Conservation (phyloP, 2,888 invertebrate genomes). For the Bembecia ichneumoniformis region DNA sequence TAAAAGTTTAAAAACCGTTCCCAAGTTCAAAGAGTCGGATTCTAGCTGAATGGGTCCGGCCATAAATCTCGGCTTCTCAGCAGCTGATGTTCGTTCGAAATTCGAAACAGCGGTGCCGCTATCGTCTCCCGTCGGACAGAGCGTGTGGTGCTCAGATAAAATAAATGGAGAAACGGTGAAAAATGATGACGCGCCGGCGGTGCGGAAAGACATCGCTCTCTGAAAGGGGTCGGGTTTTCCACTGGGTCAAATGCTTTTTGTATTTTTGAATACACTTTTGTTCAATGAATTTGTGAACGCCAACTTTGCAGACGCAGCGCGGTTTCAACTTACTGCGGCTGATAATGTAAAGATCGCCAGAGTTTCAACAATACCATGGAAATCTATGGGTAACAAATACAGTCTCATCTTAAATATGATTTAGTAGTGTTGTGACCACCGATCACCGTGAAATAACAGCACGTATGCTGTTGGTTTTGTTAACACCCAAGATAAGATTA, state of each 20-base stretch:
- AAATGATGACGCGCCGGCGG: slow-evolving; percentile 64
- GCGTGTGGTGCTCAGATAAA: slow-evolving; percentile 69
- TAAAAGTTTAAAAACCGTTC: slow-evolving; percentile 31
- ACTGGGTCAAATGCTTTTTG: slow-evolving; percentile 45
- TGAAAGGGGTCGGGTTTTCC: slow-evolving; percentile 46
- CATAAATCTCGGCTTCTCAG: slow-evolving; percentile 66
- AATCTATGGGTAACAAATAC: no score
- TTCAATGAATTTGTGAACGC: background rate
- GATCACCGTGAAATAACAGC: no score
- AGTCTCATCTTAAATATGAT: no score
- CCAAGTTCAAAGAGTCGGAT: slow-evolving; percentile 51
- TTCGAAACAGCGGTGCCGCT: slow-evolving; percentile 49
- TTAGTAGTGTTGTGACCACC: no score
- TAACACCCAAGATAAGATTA: no score
- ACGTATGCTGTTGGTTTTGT: no score
- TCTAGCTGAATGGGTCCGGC: slow-evolving; percentile 56
- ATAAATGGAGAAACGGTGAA: slow-evolving; percentile 69
- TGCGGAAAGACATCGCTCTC: slow-evolving; percentile 51
- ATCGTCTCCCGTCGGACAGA: slow-evolving; percentile 45
- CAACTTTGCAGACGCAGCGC: background rate
- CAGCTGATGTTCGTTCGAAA: slow-evolving; percentile 62
- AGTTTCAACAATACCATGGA: no score
- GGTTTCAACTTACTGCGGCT: no score
- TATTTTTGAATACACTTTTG: slow-evolving; percentile 3
- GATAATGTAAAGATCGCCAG: no score